A percentile compares a stretch with the other conserved stretches of the same genome.
Conservation (phyloP, 2,797 vertebrate genomes). For the Fundulus diaphanus region DNA sequence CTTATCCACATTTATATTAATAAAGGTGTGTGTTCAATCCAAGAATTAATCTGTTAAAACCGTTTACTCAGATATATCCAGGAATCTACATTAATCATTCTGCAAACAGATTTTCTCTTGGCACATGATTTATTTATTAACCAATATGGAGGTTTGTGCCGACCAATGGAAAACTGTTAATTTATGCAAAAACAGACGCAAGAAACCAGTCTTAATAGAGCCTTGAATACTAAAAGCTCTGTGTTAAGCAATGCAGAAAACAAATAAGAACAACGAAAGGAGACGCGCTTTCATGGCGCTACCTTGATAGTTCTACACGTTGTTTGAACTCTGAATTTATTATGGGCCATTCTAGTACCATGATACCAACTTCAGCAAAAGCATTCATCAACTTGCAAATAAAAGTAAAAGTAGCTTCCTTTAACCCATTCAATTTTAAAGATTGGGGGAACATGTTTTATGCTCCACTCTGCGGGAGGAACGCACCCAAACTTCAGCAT, state of each 20-base stretch:
- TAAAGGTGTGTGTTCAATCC: not conserved
- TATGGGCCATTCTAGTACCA: conserved; percentile 30
- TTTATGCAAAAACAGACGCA: conserved; percentile 14
- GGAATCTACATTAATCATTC: conserved; percentile 29
- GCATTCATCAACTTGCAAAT: conserved; percentile 22
- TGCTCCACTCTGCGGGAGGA: conserved; percentile 1
- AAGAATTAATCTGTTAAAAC: conserved; percentile 4
- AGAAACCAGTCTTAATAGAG: conserved; percentile 3
- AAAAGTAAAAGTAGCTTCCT: conserved; percentile 33
- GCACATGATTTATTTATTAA: no score
- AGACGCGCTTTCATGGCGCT: conserved; percentile 51
- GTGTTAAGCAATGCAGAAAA: conserved; percentile 41
- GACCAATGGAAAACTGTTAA: conserved; percentile 26
- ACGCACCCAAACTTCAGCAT: conserved; percentile 31
- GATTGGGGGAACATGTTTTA: not conserved
- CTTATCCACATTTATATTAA: not conserved
- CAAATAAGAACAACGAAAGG: conserved; percentile 49
- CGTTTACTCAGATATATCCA: not conserved
- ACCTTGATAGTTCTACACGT: conserved; percentile 53
- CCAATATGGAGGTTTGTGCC: no score
- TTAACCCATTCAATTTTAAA: conserved; percentile 10
- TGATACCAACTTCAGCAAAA: conserved; percentile 29
- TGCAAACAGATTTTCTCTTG: conserved; percentile 18
- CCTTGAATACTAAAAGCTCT: conserved; percentile 20
- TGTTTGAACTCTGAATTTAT: conserved; percentile 31